Evolutionary conservation across 2,888 invertebrate species (phyloP), one percentile per base, ranked within the genome.

Genomic region (Choristoneura rosaceana): DNA sequence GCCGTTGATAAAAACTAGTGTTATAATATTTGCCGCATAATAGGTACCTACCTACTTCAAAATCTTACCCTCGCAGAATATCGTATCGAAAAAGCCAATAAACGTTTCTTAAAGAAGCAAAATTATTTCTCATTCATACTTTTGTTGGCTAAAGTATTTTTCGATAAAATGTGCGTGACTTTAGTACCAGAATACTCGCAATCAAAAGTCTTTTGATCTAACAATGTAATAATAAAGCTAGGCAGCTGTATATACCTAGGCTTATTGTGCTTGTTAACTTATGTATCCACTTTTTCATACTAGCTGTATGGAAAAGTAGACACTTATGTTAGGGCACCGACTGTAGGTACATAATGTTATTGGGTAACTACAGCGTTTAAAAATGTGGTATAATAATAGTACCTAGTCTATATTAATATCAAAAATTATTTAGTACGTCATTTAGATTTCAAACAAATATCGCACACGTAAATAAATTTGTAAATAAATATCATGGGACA

Each of bases 141-240:
- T 15, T 41, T 60, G 38, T 43, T 25, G 12, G 61, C 17, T 8
- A 17, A 61, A 61, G 61, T 9, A 61, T 61, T 61, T 55, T 61
- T 61, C 61, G 17, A 61, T 61, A 61, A 61, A 61, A 61, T 41
- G 17, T 61, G 41, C 41, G 61, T 17, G 61, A 61, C 61, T 41
- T 61, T 8, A 15, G 15, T 61, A 17, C 41, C 17, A 43, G 17
- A 61, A 61, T 25, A 41, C 41, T 61, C 17, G 38, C 41, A 61
- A 61, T 61, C 61, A 43, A 43, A 52, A 17, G 4, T 41, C 43
- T 43, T 25, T 61, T 61, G 61, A 61, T 61, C 43, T 43, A 60
- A 43, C 17, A 61, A 61, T 43, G 43, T 41, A 17, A 43, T 43
- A 61, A 15, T 10, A 17, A 25, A 55, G 55, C 25, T 55, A 17